Percentiles rank a stretch among this genome's conserved stretches.
phyloP scores from a whole-genome alignment of 2,113 vertebrate species.

The Neoarius graeffei region DNA sequence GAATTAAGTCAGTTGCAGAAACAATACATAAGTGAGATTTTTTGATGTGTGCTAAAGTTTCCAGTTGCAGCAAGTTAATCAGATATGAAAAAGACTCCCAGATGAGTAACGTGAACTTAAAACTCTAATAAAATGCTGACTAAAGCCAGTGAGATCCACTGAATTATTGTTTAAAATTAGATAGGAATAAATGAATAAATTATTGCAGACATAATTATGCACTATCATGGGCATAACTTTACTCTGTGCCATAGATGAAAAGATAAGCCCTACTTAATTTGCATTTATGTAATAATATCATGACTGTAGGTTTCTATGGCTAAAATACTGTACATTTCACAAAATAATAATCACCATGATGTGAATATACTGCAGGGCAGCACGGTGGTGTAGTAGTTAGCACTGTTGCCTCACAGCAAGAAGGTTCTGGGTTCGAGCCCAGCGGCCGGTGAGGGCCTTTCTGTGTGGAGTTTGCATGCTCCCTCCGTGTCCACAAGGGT shows the following conservation, averaged over 20 bases:
- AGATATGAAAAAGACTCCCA: not conserved
- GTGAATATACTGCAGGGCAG: not conserved
- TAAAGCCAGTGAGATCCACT: not conserved
- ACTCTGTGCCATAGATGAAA: not conserved
- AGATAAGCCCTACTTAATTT: not conserved
- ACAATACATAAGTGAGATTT: not conserved
- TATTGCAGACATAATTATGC: not conserved
- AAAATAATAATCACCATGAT: not conserved
- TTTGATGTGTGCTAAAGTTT: not conserved
- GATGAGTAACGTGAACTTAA: not conserved
- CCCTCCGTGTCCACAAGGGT: too few relatives aligned
- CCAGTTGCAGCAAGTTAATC: not conserved
- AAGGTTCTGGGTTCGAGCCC: too few relatives aligned
- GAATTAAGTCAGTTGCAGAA: not conserved
- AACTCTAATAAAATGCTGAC: not conserved
- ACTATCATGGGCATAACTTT: not conserved
- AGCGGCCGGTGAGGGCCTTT: too few relatives aligned
- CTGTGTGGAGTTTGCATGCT: too few relatives aligned
- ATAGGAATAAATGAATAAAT: not conserved
- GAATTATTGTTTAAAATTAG: not conserved
- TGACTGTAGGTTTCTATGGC: not conserved
- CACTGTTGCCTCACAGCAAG: too few relatives aligned
- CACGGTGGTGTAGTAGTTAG: too few relatives aligned
- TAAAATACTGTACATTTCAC: not conserved
- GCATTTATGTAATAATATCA: not conserved